Evolutionary conservation across 2,888 invertebrate species (phyloP), one percentile per base, ranked within the genome.

Genomic region (Lymantria monacha): DNA sequence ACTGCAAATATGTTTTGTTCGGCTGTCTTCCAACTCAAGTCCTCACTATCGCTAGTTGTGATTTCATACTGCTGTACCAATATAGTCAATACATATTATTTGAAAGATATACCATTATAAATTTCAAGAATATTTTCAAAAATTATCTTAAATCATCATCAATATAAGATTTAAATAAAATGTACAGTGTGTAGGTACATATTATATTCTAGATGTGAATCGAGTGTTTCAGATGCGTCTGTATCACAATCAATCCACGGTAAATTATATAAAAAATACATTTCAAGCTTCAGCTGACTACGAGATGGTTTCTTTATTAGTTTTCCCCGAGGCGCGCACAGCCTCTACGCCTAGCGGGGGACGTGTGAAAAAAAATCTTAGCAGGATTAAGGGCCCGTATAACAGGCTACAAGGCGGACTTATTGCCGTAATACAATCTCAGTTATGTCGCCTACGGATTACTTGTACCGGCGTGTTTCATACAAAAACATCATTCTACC

Each of bases 191-290:
- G 22, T 22, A 22, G 2, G 3, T 22, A 22, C 22, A 5, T 22
- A 22, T 5, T 22, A 22, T 22, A 22, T 12, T 14, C 14, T 41
- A 14, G 12, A 7, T 14, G 15, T 14, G 14, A 13, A 55, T 31
- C 46, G 61, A 63, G 63, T 69, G 69, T 70, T 79, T 82, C 79
- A 81, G 77, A 79, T 80, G 80, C 75, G 76, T 72, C 71, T 70
- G 74, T 47, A 51, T 68, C 74, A 67, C 74, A 87, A 91, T 91
- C 91, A 88, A 85, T 88, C 73, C 86, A 85, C 72, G 84, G 85
- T 86, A 92, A 92, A 92, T 92, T 91, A 90, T 89, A 92, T 92
- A 92, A 92, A 92, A 92, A 92, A 91, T 88, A 92, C 91, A 92
- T 92, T 92, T 92, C 92, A 91, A 84, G 91, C 91, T 82, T 85